Conservation (phyloP, 1,140 invertebrate species). For the Micrasema longulum region DNA sequence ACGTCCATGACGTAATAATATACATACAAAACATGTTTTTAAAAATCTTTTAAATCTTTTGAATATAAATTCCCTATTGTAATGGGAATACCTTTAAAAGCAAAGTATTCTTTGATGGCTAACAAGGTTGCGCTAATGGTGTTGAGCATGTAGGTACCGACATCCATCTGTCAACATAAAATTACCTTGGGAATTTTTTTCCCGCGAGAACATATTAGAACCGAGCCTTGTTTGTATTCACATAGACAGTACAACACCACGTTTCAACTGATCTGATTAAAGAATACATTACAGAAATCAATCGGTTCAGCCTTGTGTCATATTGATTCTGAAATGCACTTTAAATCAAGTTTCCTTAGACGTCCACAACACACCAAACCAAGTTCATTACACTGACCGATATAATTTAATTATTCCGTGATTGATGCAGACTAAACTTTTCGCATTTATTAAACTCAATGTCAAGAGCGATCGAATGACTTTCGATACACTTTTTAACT, state of each 20-base stretch:
- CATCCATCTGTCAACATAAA: slow-evolving; percentile 4
- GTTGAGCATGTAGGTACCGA: not conserved
- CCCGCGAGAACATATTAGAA: no score
- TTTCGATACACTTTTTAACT: no score
- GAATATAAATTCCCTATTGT: no score
- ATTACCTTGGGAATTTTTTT: not conserved
- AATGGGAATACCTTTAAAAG: no score
- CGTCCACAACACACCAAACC: not conserved
- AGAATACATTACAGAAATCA: not conserved
- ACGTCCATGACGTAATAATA: no score
- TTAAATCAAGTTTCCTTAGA: slow-evolving; percentile 27
- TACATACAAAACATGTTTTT: no score
- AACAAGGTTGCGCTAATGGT: slow-evolving; percentile 10
- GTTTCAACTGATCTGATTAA: no score
- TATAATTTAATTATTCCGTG: not conserved
- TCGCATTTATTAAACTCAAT: slow-evolving; percentile 9
- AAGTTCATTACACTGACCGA: slow-evolving; percentile 27
- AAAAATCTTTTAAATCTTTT: no score
- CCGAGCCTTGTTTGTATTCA: no score
- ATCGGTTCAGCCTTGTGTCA: slow-evolving; percentile 3
- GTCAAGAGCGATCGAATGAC: no score
- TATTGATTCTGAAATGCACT: not conserved
- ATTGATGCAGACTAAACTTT: slow-evolving; percentile 6
- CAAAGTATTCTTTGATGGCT: slow-evolving; percentile 30
- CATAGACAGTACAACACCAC: no score